phyloP scores from a whole-genome alignment of 2,797 vertebrate species.

The Macroramphosus scolopax region DNA sequence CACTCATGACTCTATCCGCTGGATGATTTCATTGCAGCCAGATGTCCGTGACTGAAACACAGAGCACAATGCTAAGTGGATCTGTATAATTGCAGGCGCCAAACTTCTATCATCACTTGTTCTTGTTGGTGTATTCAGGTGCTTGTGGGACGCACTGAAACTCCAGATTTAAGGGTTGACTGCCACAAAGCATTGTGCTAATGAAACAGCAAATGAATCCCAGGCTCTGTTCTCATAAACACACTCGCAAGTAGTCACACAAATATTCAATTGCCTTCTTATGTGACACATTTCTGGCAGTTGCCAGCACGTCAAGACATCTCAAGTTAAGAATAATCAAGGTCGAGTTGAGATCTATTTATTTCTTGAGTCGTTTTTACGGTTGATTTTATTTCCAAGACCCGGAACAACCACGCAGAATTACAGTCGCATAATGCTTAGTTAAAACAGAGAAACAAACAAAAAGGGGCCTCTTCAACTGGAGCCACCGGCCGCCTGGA shows the following conservation, averaged over 20 bases:
- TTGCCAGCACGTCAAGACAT: no score
- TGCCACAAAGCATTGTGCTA: slow-evolving; percentile 8
- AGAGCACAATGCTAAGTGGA: not conserved
- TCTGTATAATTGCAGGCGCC: slow-evolving; percentile 14
- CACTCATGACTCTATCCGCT: not conserved
- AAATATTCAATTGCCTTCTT: not conserved
- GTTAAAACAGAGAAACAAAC: slow-evolving; percentile 22
- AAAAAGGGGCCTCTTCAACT: slow-evolving; percentile 20
- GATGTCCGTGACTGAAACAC: slow-evolving; percentile 14
- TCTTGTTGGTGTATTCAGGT: slow-evolving; percentile 6
- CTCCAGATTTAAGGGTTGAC: not conserved
- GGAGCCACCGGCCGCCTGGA: slow-evolving; percentile 21
- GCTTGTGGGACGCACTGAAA: not conserved
- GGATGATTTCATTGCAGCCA: slow-evolving; percentile 22
- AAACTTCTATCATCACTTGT: no score
- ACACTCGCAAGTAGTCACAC: not conserved
- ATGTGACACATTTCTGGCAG: slow-evolving; percentile 2
- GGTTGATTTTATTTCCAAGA: no score
- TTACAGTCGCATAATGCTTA: slow-evolving; percentile 8
- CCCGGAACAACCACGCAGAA: no score
- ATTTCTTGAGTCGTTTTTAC: no score
- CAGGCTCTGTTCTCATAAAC: not conserved
- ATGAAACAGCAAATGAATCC: no score
- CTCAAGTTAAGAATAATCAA: no score
- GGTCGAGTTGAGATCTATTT: no score